These are phyloP conservation scores for Aphaenogaster floridana DNA, from an alignment of 1,140 invertebrate species.

Conservation along the genomic window DNA sequence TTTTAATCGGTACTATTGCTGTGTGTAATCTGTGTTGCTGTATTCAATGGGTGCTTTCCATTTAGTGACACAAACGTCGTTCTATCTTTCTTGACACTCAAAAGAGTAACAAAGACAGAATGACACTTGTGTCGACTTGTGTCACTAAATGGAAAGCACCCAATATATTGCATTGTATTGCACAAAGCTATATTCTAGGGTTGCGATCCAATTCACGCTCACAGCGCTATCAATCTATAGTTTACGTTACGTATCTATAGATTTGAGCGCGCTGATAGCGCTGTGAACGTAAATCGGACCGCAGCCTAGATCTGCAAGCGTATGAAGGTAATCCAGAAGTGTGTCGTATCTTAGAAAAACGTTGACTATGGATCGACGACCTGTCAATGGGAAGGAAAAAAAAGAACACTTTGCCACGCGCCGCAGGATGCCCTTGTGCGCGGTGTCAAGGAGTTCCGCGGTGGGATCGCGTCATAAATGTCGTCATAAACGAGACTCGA, in stretches of 20 bases:
- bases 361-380: not conserved
- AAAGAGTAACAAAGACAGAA: too few relatives aligned
- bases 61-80: too few relatives aligned
- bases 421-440: not conserved
- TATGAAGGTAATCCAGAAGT: not conserved
- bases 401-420: not conserved
- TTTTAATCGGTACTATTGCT: not conserved
- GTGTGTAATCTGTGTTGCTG: not conserved
- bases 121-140: too few relatives aligned
- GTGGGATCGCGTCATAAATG: constrained; percentile 62
- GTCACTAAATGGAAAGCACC: too few relatives aligned
- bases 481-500: constrained; percentile 76
- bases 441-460: constrained; percentile 33
- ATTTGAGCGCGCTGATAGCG: too few relatives aligned
- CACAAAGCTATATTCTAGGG: too few relatives aligned
- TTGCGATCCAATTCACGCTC: too few relatives aligned
- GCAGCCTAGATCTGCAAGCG: not conserved
- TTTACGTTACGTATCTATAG: too few relatives aligned
- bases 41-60: not conserved
- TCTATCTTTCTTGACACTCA: too few relatives aligned
- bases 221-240: too few relatives aligned
- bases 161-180: too few relatives aligned
- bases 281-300: too few relatives aligned
- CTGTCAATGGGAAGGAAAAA: not conserved
- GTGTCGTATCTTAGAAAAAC: not conserved